phyloP scores from a whole-genome alignment of 2,113 vertebrate species.

The Nesogale talazaci region DNA sequence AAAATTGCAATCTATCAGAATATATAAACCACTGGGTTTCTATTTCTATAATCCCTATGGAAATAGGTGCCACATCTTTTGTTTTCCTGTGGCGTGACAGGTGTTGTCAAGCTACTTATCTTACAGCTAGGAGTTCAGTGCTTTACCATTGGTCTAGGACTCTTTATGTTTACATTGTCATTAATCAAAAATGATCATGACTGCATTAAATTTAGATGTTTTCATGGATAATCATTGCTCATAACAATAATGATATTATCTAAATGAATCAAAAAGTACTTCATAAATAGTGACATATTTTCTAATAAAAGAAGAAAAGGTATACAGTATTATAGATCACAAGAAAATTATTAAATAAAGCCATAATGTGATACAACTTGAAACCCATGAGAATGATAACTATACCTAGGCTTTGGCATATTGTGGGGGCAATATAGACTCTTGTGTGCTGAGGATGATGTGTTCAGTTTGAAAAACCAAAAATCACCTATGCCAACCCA shows the following conservation, averaged over 20 bases:
- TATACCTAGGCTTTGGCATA: too few relatives aligned
- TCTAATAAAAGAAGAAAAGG: neutral
- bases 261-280: neutral
- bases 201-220: neutral
- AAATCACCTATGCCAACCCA: too few relatives aligned
- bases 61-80: neutral
- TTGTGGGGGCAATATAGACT: rapidly evolving
- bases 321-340: neutral
- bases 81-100: neutral
- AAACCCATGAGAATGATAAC: neutral
- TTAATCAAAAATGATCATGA: neutral
- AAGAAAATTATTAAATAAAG: neutral
- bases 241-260: neutral
- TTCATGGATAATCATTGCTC: neutral
- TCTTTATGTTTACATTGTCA: neutral
- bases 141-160: neutral
- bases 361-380: neutral
- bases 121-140: neutral
- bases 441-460: neutral
- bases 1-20: too few relatives aligned
- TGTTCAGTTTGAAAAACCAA: neutral
- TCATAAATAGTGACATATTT: neutral
- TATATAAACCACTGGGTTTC: neutral
- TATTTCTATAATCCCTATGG: neutral
- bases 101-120: too few relatives aligned